phyloP scores from a whole-genome alignment of 2,888 invertebrate genomes.

The Acronicta leporina region DNA sequence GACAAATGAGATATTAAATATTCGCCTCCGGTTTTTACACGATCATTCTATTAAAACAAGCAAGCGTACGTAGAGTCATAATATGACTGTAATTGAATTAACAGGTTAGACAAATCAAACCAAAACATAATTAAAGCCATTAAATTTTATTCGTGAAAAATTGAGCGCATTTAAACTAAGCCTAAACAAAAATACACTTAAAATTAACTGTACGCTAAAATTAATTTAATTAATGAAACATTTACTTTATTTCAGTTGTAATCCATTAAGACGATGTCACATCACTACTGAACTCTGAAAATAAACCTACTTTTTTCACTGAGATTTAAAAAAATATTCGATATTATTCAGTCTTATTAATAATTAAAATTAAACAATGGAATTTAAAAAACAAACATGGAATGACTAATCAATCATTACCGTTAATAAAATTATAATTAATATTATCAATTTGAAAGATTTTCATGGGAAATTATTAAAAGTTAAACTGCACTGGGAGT shows the following conservation, averaged over 20 bases:
- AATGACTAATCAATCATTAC: conserved; percentile 51
- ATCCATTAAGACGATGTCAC: conserved; percentile 44
- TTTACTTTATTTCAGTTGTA: conserved; percentile 55
- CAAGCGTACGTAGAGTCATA: background rate
- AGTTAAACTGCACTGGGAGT: conserved; percentile 38
- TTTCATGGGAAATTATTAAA: conserved; percentile 3
- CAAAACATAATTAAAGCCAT: conserved; percentile 74
- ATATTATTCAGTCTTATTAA: conserved; percentile 60
- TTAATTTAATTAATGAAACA: conserved; percentile 60
- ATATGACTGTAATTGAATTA: background rate
- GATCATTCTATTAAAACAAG: background rate
- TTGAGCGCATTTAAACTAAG: conserved; percentile 85
- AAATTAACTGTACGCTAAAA: conserved; percentile 62
- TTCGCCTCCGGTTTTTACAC: background rate
- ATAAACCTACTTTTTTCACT: conserved; percentile 58
- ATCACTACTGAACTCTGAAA: conserved; percentile 36
- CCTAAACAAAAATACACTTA: conserved; percentile 71
- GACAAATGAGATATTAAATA: background rate
- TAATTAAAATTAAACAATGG: conserved; percentile 57
- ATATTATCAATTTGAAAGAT: conserved; percentile 22
- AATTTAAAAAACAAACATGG: conserved; percentile 56
- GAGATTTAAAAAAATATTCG: conserved; percentile 58
- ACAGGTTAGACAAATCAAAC: conserved; percentile 38
- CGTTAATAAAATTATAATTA: conserved; percentile 29
- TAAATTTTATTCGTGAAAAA: conserved; percentile 84